Percentiles rank a stretch among this genome's conserved stretches.
Evolutionary conservation across 2,797 vertebrate species (phyloP).

Genomic region (Erethizon dorsatum): DNA sequence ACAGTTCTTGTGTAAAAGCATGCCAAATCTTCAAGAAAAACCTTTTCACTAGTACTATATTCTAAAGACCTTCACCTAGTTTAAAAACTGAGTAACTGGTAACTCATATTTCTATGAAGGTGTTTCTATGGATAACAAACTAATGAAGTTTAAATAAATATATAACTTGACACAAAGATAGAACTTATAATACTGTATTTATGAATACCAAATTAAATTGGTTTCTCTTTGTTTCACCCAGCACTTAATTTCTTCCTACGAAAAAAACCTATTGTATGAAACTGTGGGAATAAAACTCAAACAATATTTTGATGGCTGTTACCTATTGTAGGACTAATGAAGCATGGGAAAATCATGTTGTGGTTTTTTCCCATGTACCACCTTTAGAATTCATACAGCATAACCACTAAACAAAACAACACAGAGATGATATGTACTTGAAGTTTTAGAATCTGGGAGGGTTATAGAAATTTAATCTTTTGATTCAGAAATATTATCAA

Average conservation of each 20-base stretch:
- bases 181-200: constrained; percentile 28
- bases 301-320: constrained; percentile 45
- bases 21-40: constrained; percentile 24
- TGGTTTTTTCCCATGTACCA: background rate
- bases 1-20: background rate
- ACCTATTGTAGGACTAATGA: background rate
- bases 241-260: constrained; percentile 36
- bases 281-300: background rate
- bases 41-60: background rate
- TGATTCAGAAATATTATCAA: constrained; percentile 48
- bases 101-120: background rate
- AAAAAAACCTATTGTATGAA: constrained; percentile 27
- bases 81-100: background rate
- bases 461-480: constrained; percentile 38
- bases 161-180: constrained; percentile 18
- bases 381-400: constrained; percentile 20
- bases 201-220: constrained; percentile 41
- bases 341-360: constrained; percentile 43
- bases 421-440: background rate
- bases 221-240: constrained; percentile 57
- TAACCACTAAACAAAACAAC: constrained; percentile 33
- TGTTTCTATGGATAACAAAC: constrained; percentile 14
- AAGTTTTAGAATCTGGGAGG: constrained; percentile 34
- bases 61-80: background rate
- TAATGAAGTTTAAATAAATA: constrained; percentile 57